These are phyloP conservation scores for Zophobas morio DNA, from an alignment of 1,140 invertebrate species.

Conservation along the genomic window DNA sequence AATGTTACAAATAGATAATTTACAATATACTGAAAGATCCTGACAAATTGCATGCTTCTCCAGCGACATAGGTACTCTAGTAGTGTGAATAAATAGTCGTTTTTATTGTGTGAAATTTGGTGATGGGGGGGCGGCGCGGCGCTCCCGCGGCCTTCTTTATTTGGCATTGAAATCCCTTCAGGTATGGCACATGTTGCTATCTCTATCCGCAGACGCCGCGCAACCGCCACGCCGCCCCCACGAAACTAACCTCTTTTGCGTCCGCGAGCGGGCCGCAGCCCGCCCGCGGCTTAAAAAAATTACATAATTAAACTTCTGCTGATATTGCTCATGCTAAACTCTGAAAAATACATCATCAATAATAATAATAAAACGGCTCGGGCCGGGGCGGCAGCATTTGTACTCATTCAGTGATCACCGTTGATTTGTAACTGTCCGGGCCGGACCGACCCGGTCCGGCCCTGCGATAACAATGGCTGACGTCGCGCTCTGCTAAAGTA, in stretches of 20 bases:
- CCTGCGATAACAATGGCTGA: conserved; percentile 56
- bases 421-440: conserved; percentile 59
- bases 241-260: conserved; percentile 31
- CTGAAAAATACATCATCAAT: conserved; percentile 61
- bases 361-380: conserved; percentile 61
- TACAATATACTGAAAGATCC: conserved; percentile 63
- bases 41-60: conserved; percentile 61
- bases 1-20: conserved; percentile 65
- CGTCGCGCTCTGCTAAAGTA: conserved; percentile 63
- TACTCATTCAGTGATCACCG: conserved; percentile 67
- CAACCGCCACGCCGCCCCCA: conserved; percentile 38
- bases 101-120: conserved; percentile 48
- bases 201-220: conserved; percentile 42
- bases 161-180: conserved; percentile 56
- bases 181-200: conserved; percentile 61
- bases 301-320: conserved; percentile 59
- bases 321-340: conserved; percentile 63
- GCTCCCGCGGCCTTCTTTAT: conserved; percentile 42
- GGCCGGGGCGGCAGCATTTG: conserved; percentile 61
- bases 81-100: conserved; percentile 62
- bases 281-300: conserved; percentile 41
- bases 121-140: background rate
- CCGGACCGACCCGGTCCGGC: no score
- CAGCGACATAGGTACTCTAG: conserved; percentile 67
- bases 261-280: conserved; percentile 37